Conservation (phyloP, 1,140 invertebrate genomes). For the Parapsyche elsis region DNA sequence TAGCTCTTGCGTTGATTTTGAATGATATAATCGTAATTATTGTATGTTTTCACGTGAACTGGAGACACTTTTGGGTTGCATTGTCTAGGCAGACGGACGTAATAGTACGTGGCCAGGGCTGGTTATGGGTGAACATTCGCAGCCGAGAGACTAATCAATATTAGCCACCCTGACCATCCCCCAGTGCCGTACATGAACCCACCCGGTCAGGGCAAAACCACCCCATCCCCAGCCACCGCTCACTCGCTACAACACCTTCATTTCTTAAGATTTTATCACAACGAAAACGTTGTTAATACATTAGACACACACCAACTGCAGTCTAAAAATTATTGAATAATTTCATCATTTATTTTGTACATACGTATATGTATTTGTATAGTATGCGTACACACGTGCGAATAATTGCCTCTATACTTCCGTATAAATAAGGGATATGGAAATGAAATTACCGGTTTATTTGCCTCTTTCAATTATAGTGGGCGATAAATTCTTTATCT, state of each 20-base stretch:
- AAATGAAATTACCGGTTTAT: slow-evolving; percentile 34
- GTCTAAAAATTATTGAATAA: too few relatives aligned
- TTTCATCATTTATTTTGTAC: too few relatives aligned
- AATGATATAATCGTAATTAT: too few relatives aligned
- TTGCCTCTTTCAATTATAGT: slow-evolving; percentile 55
- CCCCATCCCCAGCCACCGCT: not conserved
- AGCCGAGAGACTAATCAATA: slow-evolving; percentile 55
- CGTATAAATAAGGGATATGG: slow-evolving; percentile 10
- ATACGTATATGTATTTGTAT: too few relatives aligned
- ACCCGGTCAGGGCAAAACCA: slow-evolving; percentile 1
- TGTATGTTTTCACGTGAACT: too few relatives aligned
- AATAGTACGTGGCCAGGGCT: slow-evolving; percentile 42
- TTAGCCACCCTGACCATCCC: slow-evolving; percentile 38
- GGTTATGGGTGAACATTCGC: slow-evolving; percentile 53
- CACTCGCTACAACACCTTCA: slow-evolving; percentile 54
- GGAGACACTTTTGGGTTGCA: not conserved
- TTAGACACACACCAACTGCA: too few relatives aligned
- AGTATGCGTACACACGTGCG: too few relatives aligned
- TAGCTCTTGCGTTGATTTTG: too few relatives aligned
- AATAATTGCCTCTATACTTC: too few relatives aligned
- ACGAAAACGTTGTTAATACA: not conserved
- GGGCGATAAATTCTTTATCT: slow-evolving; percentile 54
- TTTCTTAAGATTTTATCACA: slow-evolving; percentile 57
- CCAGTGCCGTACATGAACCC: not conserved
- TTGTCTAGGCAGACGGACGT: slow-evolving; percentile 42